A percentile compares a stretch with the other conserved stretches of the same genome.
Conservation (phyloP, 2,113 vertebrate species). For the Lepus timidus region DNA sequence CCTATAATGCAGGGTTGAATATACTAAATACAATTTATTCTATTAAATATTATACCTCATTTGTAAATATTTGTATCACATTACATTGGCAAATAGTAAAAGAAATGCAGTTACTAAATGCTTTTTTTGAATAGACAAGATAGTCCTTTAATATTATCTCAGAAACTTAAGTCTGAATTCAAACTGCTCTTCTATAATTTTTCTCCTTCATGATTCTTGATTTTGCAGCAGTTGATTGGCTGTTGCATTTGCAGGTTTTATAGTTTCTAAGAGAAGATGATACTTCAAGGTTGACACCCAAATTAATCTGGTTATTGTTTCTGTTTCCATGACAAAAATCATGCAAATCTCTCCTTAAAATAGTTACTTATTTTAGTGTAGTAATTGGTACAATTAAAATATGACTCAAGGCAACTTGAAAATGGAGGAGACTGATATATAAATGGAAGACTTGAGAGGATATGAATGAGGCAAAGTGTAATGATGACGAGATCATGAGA, state of each 20-base stretch:
- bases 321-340: neutral
- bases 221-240: neutral
- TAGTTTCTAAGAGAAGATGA: neutral
- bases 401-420: neutral
- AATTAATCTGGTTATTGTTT: neutral
- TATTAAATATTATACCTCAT: neutral
- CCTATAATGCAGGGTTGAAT: neutral
- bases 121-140: neutral
- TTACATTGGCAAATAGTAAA: neutral
- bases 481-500: neutral
- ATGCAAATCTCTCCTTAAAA: neutral
- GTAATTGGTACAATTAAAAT: neutral
- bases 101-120: neutral
- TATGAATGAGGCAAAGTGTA: neutral
- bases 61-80: neutral
- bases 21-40: neutral
- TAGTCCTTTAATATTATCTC: neutral
- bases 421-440: neutral
- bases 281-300: neutral
- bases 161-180: neutral
- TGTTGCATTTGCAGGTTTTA: neutral
- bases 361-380: neutral
- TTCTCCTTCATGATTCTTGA: neutral
- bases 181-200: neutral
- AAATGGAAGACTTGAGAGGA: neutral